Conservation (phyloP, 1,140 invertebrate genomes). For the Solen grandis region DNA sequence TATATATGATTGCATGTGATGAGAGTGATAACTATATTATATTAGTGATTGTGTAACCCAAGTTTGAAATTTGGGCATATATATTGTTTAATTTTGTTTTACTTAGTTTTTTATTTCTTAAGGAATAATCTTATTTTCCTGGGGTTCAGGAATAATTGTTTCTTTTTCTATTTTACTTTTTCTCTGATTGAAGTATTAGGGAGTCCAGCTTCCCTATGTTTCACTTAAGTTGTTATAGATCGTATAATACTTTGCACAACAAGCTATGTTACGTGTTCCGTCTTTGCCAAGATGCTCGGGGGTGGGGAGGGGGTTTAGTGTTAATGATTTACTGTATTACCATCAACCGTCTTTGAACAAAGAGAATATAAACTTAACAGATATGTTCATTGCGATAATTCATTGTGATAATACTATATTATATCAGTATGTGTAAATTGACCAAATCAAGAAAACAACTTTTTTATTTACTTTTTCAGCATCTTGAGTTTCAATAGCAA, state of each 20-base stretch:
- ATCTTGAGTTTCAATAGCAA: too few relatives aligned
- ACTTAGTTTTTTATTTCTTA: not conserved
- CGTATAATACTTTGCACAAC: conserved; percentile 44
- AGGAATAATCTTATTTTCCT: not conserved
- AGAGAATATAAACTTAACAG: too few relatives aligned
- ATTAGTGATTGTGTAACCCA: not conserved
- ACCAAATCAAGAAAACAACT: too few relatives aligned
- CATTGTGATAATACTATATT: too few relatives aligned
- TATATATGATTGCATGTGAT: not conserved
- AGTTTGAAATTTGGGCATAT: not conserved
- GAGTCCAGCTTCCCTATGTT: conserved; percentile 50
- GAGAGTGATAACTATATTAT: not conserved
- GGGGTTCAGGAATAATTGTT: not conserved
- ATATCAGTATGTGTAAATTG: too few relatives aligned
- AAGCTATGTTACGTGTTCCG: too few relatives aligned
- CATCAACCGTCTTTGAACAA: too few relatives aligned
- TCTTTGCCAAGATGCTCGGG: too few relatives aligned
- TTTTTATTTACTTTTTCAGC: too few relatives aligned
- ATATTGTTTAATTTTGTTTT: not conserved
- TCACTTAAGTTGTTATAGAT: conserved; percentile 56
- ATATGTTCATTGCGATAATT: too few relatives aligned
- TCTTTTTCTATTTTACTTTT: conserved; percentile 14
- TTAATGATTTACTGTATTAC: too few relatives aligned
- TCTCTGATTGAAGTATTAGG: conserved; percentile 50
- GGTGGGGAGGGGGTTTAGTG: too few relatives aligned